phyloP scores from a whole-genome alignment of 2,113 vertebrate species.

The Gambusia holbrooki region DNA sequence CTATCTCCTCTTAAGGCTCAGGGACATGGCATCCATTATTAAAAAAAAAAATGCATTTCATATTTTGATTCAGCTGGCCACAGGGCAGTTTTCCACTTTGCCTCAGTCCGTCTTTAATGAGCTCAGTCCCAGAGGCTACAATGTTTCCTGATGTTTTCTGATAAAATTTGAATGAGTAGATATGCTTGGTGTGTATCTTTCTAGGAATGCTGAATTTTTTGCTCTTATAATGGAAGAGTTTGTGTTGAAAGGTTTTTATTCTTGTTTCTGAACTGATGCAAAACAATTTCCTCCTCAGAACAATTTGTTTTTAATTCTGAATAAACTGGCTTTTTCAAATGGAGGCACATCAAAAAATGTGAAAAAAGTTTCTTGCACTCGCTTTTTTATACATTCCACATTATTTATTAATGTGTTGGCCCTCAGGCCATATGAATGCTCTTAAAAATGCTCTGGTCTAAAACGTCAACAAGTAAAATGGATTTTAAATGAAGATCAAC shows the following conservation, averaged over 20 bases:
- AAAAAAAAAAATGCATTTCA: not conserved
- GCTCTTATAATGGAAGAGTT: not conserved
- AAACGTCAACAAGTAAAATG: slow-evolving; percentile 2
- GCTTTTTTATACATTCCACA: not conserved
- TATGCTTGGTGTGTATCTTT: not conserved
- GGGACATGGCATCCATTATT: not conserved
- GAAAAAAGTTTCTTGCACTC: not conserved
- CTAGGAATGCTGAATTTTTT: not conserved
- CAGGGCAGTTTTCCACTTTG: not conserved
- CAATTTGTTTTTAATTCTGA: not conserved
- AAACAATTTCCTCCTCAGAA: not conserved
- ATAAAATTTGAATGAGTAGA: not conserved
- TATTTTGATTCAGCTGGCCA: not conserved
- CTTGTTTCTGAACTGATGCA: not conserved
- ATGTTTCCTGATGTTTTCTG: not conserved
- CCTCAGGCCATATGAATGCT: not conserved
- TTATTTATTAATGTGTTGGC: not conserved
- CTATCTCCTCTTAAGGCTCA: not conserved
- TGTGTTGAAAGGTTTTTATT: not conserved
- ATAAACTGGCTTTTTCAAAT: not conserved
- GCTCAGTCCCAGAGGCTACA: not conserved
- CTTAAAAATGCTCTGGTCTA: not conserved
- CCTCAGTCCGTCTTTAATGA: not conserved
- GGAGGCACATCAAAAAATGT: not conserved
- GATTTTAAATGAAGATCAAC: not conserved